Base-by-base conservation (phyloP, 2,888 invertebrate species). In the Therioaphis trifolii region DNA sequence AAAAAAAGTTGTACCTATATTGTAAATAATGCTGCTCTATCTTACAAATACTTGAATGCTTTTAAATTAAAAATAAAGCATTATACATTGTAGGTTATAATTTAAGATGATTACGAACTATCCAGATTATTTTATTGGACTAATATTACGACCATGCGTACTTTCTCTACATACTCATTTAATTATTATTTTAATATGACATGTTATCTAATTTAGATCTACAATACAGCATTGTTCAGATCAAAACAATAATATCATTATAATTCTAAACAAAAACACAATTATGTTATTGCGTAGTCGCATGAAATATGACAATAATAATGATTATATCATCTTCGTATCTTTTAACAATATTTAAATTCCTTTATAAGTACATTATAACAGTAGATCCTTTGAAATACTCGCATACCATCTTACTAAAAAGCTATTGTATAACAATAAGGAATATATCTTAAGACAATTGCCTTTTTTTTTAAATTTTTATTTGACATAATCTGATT, bases 161-260 rank as follows among this genome's bases (percentile, higher is more conserved):
- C 68, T 55, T 68, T 78, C 78, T 55, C 49, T 29, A n/a, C 24
- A 4, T 24, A n/a, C 29, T n/a, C 43, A 63, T 68, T 55, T 35
- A 18, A 49, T 52, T 49, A 52, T 55, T 68, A 52, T 68, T 68
- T 68, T 78, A 55, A 68, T 55, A 63, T 76, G n/a, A 29, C 29
- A 29, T 61, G 7, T 35, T 35, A 63, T 12, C 18, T 55, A 35
- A 68, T 68, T 68, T 68, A 24, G n/a, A 55, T 78, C 40, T 27
- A 66, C 66, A 77, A 77, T 68, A 40, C 18, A 52, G 40, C 40
- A 78, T 78, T 78, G 68, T 78, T 78, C 40, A 49, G 27, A 40
- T 27, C 40, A 43, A 68, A 68, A 78, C 68, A 78, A 78, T 68
- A 68, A 24, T 43, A 75, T 61, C 1, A 43, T 74, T 46, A 68